Base-by-base conservation (phyloP, 92 coral and sea anemone species). In the Zoanthus gigantus region DNA sequence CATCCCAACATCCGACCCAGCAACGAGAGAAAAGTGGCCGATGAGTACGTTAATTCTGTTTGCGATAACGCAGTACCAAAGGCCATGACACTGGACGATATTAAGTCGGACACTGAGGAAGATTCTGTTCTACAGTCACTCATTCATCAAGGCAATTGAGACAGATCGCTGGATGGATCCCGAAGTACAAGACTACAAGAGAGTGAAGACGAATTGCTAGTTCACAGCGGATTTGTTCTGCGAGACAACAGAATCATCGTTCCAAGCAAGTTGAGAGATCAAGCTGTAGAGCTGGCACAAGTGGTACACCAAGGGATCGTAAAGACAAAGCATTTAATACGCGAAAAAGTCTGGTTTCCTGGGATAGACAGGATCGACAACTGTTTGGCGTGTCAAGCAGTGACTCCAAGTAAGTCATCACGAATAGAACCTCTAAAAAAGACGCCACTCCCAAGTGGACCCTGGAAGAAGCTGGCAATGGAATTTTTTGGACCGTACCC, bases 71-170 rank as follows among this genome's bases (percentile, higher is more conserved):
- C 94, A 37, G 65, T 89, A 16, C 88, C 92, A 42, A 92, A 92
- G 72, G 94, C 94, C n/a, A 75, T 81, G 90, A 78, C 90, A 73
- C 90, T 86, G n/a, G 83, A 84, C 71, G 92, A 93, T 73, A 67
- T 93, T 79, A 91, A 91, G 71, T 46, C 60, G 15, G 91, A 79
- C n/a, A 91, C 96, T 30, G 86, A 86, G 85, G 54, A 53, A 17
- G 92, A 88, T 37, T 14, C 85, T 7, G 46, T 65, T 17, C 31
- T 93, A 66, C 88, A 72, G 37, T 54, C 91, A 12, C 72, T 89
- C 30, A 84, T 79, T 89, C 30, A 84, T 79, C 65, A 78, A 84
- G 58, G 93, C 91, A 30, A 14, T 83, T 76, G 89, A 89, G 65
- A 84, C 85, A 65, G 86, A 80, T 54, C 58, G 45, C 56, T 90